Percentiles rank a stretch among this genome's conserved stretches.
phyloP scores from a whole-genome alignment of 2,888 invertebrate genomes.

The Drosophila leonis region DNA sequence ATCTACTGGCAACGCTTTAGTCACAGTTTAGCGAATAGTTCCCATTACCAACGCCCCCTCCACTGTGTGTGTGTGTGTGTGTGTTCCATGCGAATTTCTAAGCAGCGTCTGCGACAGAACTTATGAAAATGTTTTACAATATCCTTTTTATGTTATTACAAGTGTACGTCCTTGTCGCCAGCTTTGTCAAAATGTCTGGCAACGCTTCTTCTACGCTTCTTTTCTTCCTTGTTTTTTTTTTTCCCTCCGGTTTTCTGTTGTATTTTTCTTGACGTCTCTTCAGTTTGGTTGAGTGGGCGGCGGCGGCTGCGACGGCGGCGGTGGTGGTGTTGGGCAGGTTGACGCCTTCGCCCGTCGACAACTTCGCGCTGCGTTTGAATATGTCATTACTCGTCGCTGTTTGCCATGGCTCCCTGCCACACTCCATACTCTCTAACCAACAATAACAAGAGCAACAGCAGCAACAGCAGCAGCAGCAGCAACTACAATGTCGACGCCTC shows the following conservation, averaged over 20 bases:
- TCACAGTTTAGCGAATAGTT: slow-evolving; percentile 34
- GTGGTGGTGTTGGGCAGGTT: slow-evolving; percentile 23
- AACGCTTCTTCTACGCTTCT: slow-evolving; percentile 57
- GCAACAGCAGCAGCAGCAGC: slow-evolving; percentile 26
- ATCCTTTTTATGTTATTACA: slow-evolving; percentile 84
- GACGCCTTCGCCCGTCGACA: slow-evolving; percentile 73
- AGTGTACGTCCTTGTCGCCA: slow-evolving; percentile 83
- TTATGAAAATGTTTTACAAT: slow-evolving; percentile 84
- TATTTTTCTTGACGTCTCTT: slow-evolving; percentile 25
- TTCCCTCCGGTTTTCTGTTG: slow-evolving; percentile 3
- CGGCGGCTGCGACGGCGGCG: background rate
- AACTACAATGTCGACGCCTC: slow-evolving; percentile 72
- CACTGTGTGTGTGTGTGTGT: background rate
- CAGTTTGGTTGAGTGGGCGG: slow-evolving; percentile 16
- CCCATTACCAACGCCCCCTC: slow-evolving; percentile 9
- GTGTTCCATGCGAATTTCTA: slow-evolving; percentile 23
- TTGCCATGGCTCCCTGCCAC: slow-evolving; percentile 17
- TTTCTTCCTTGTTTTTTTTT: slow-evolving; percentile 7
- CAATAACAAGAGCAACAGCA: slow-evolving; percentile 28
- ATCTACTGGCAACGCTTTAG: slow-evolving; percentile 21
- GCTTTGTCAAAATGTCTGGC: slow-evolving; percentile 83
- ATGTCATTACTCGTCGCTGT: slow-evolving; percentile 68
- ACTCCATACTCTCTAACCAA: slow-evolving; percentile 5
- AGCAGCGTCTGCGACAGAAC: slow-evolving; percentile 65
- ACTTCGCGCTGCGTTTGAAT: slow-evolving; percentile 78